phyloP scores from a whole-genome alignment of 2,888 invertebrate genomes.

The Diaprepes abbreviatus region DNA sequence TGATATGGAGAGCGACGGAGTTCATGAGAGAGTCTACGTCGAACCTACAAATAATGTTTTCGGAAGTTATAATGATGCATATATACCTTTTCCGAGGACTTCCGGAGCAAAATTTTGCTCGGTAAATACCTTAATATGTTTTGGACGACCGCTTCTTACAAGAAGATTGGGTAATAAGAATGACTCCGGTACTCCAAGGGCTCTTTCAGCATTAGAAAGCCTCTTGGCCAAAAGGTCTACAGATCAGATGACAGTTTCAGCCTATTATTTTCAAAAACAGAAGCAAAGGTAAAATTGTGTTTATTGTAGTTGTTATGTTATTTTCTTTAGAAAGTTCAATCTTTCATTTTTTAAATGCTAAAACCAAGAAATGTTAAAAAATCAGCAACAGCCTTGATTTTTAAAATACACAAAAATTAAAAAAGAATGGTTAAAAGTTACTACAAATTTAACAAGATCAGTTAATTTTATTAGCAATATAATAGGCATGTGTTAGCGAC shows the following conservation, averaged over 20 bases:
- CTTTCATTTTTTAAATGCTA: too few relatives aligned
- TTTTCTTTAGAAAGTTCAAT: too few relatives aligned
- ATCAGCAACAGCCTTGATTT: too few relatives aligned
- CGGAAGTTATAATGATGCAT: slow-evolving; percentile 76
- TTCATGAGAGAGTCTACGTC: slow-evolving; percentile 55
- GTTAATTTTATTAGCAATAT: too few relatives aligned
- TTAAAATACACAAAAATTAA: too few relatives aligned
- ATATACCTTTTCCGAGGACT: slow-evolving; percentile 94
- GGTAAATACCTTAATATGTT: slow-evolving; percentile 78
- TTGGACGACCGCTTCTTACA: slow-evolving; percentile 73
- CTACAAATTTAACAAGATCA: too few relatives aligned
- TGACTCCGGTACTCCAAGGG: slow-evolving; percentile 78
- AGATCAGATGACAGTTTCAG: slow-evolving; percentile 72
- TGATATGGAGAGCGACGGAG: slow-evolving; percentile 70
- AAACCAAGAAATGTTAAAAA: too few relatives aligned
- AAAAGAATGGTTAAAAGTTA: too few relatives aligned
- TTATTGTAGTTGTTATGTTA: too few relatives aligned
- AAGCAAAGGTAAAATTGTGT: slow-evolving; percentile 49
- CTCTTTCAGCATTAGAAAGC: slow-evolving; percentile 79
- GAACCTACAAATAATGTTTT: slow-evolving; percentile 59
- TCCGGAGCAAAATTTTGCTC: slow-evolving; percentile 95
- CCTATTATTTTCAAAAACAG: slow-evolving; percentile 80
- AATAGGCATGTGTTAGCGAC: too few relatives aligned
- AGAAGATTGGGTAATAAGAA: slow-evolving; percentile 76
- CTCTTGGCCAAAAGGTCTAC: slow-evolving; percentile 61